phyloP scores from a whole-genome alignment of 2,888 invertebrate genomes.

The Drosophila villosipedis region DNA sequence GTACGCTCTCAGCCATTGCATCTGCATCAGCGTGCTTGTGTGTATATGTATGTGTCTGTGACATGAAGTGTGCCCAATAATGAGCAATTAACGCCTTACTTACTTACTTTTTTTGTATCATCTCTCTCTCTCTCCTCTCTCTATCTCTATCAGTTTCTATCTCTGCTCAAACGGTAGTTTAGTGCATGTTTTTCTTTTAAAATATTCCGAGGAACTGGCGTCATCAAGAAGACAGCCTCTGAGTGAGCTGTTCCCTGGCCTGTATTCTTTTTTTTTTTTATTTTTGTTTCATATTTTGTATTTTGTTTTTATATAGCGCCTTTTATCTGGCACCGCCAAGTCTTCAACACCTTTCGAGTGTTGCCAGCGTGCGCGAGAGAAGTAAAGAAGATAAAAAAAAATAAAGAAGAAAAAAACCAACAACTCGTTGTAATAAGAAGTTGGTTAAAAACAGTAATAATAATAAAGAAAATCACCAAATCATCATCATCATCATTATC shows the following conservation, averaged over 20 bases:
- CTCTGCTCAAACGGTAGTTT: slow-evolving; percentile 71
- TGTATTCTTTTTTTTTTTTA: slow-evolving; percentile 27
- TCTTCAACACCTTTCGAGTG: slow-evolving; percentile 80
- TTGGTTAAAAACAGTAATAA: slow-evolving; percentile 82
- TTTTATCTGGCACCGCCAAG: slow-evolving; percentile 81
- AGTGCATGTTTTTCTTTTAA: slow-evolving; percentile 59
- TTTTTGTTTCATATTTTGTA: slow-evolving; percentile 17
- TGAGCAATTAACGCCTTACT: slow-evolving; percentile 83
- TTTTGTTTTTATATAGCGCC: slow-evolving; percentile 66
- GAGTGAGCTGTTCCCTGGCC: slow-evolving; percentile 68
- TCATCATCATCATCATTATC: slow-evolving; percentile 78
- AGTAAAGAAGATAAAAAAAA: slow-evolving; percentile 20
- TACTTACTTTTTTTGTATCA: slow-evolving; percentile 56
- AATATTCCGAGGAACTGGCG: slow-evolving; percentile 62
- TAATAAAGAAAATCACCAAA: slow-evolving; percentile 81
- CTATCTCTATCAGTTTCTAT: slow-evolving; percentile 17
- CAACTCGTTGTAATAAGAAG: slow-evolving; percentile 80
- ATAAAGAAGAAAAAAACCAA: slow-evolving; percentile 28
- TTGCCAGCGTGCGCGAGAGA: slow-evolving; percentile 44
- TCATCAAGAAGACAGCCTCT: slow-evolving; percentile 51
- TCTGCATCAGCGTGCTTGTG: slow-evolving; percentile 60
- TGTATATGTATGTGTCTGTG: slow-evolving; percentile 51
- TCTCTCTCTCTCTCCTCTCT: slow-evolving; percentile 17
- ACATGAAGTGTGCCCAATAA: slow-evolving; percentile 85
- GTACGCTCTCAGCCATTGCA: slow-evolving; percentile 19